phyloP scores from a whole-genome alignment of 92 coral and sea anemone genomes.

The Blastomussa wellsi region DNA sequence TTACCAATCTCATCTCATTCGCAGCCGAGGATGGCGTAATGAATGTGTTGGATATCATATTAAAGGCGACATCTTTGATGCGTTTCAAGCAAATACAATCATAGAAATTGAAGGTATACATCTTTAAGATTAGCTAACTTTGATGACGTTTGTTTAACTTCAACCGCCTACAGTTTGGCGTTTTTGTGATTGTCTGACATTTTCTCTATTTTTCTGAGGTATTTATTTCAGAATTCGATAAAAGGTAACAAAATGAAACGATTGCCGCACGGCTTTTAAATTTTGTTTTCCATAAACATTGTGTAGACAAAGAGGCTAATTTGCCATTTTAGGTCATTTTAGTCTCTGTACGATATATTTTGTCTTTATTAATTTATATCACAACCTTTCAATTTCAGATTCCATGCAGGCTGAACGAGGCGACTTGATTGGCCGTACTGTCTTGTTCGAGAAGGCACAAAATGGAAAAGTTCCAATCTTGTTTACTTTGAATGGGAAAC shows the following conservation, averaged over 20 bases:
- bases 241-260: too few relatives aligned
- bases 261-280: too few relatives aligned
- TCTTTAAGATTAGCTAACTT: too few relatives aligned
- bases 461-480: constrained; percentile 12
- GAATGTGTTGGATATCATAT: constrained; percentile 51
- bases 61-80: constrained; percentile 31
- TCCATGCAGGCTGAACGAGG: constrained; percentile 51
- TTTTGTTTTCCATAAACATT: too few relatives aligned
- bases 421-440: constrained; percentile 48
- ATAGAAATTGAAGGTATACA: constrained; percentile 25
- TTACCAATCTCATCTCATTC: constrained; percentile 26
- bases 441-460: constrained; percentile 28
- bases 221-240: too few relatives aligned
- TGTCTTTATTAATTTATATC: not conserved
- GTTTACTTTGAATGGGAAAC: constrained; percentile 41
- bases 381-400: not conserved
- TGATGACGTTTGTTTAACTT: too few relatives aligned
- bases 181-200: too few relatives aligned
- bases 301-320: not conserved
- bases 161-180: too few relatives aligned
- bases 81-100: not conserved
- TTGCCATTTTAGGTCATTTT: not conserved
- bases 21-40: constrained; percentile 30
- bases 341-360: not conserved
- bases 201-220: too few relatives aligned